Percentiles rank a stretch among this genome's conserved stretches.
Evolutionary conservation across 1,140 invertebrate genomes (phyloP).

Genomic region (Chymomyza costata): DNA sequence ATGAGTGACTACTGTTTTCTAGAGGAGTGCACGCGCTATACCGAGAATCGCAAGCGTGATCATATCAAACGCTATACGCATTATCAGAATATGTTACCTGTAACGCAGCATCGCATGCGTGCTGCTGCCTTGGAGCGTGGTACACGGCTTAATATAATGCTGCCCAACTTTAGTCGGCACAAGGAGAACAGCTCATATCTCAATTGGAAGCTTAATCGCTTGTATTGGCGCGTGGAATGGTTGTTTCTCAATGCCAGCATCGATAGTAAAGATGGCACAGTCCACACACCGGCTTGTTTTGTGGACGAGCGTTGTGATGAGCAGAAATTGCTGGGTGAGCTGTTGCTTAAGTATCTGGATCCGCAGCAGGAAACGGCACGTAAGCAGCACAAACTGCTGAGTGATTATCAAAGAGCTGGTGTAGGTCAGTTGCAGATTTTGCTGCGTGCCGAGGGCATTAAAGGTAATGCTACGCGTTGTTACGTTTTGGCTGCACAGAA

Average conservation of each 20-base stretch:
- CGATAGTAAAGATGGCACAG: constrained; percentile 44
- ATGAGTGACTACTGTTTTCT: constrained; percentile 86
- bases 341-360: constrained; percentile 78
- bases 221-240: constrained; percentile 87
- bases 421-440: constrained; percentile 75
- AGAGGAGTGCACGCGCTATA: constrained; percentile 82
- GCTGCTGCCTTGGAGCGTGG: constrained; percentile 78
- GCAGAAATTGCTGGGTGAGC: constrained; percentile 74
- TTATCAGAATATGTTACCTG: constrained; percentile 77
- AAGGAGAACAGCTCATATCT: constrained; percentile 83
- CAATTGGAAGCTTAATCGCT: constrained; percentile 79
- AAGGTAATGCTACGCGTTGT: constrained; percentile 69
- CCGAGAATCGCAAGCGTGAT: constrained; percentile 81
- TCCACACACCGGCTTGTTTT: constrained; percentile 35
- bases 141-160: constrained; percentile 80
- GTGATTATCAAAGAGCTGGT: constrained; percentile 81
- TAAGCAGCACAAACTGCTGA: constrained; percentile 77
- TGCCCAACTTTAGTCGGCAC: constrained; percentile 83
- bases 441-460: constrained; percentile 80
- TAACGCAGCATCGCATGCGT: constrained; percentile 80
- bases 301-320: constrained; percentile 77
- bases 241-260: constrained; percentile 79
- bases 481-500: constrained; percentile 81
- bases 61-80: constrained; percentile 79
- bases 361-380: constrained; percentile 61